These are phyloP conservation scores for Pteropus alecto DNA, from an alignment of 2,113 vertebrate species.

Conservation along the genomic window DNA sequence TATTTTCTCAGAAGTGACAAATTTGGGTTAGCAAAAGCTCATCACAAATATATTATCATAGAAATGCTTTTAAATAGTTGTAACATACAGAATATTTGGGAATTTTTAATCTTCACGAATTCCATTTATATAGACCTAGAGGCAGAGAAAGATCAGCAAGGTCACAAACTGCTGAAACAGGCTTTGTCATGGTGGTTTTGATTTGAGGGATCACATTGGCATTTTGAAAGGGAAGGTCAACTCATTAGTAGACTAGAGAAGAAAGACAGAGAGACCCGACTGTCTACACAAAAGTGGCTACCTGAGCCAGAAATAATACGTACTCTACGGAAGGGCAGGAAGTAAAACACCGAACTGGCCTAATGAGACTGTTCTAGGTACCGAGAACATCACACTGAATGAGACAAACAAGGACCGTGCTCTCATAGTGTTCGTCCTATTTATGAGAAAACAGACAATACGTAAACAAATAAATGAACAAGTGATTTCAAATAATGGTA, in stretches of 20 bases:
- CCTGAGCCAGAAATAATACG: not conserved
- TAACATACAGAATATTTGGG: not conserved
- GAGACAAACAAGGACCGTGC: not conserved
- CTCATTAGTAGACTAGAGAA: not conserved
- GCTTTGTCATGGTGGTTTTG: not conserved
- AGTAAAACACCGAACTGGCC: not conserved
- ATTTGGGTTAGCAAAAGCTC: not conserved
- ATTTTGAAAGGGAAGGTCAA: not conserved
- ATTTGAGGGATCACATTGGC: not conserved
- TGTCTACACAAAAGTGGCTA: not conserved
- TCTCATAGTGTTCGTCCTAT: not conserved
- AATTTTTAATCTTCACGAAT: not conserved
- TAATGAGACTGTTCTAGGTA: not conserved
- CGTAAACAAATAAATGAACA: not conserved
- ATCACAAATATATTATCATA: not conserved
- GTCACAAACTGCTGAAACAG: not conserved
- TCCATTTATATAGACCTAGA: not conserved
- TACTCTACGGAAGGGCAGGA: not conserved
- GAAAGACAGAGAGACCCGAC: not conserved
- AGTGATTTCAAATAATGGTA: not conserved
- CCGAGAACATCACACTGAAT: not conserved
- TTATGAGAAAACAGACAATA: not conserved
- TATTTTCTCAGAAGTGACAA: not conserved
- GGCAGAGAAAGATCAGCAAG: not conserved
- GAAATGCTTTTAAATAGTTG: not conserved